phyloP scores from a whole-genome alignment of 2,888 invertebrate genomes.

The Patella pellucida region DNA sequence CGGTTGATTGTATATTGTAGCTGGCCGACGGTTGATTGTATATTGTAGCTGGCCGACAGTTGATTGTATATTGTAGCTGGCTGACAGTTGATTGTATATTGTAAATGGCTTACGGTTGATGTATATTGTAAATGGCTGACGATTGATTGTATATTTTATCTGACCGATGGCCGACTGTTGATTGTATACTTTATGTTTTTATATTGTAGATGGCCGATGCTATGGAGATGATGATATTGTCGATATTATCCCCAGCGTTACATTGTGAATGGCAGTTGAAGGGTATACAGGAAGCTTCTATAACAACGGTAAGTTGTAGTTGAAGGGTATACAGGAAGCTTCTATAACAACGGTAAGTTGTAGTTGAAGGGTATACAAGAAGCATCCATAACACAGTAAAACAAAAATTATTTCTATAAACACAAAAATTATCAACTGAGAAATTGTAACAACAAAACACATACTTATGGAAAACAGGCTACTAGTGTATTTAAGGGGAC shows the following conservation, averaged over 20 bases:
- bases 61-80: too few relatives aligned
- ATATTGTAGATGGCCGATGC: conserved; percentile 89
- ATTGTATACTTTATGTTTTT: background rate
- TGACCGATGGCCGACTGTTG: background rate
- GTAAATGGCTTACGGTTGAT: too few relatives aligned
- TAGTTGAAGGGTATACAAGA: conserved; percentile 90
- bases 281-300: conserved; percentile 90
- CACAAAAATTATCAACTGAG: too few relatives aligned
- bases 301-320: conserved; percentile 90
- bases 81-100: too few relatives aligned
- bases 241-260: conserved; percentile 91
- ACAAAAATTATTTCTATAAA: too few relatives aligned
- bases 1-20: too few relatives aligned
- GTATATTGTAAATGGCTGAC: background rate
- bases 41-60: too few relatives aligned
- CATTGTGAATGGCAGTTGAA: conserved; percentile 95
- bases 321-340: conserved; percentile 91
- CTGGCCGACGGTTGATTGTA: too few relatives aligned
- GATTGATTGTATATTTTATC: background rate
- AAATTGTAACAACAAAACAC: background rate
- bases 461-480: too few relatives aligned
- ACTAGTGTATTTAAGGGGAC: too few relatives aligned
- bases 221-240: conserved; percentile 98
- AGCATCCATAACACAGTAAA: conserved; percentile 88
- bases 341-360: conserved; percentile 90